Conservation (phyloP, 1,140 invertebrate species). For the Drosophila sechellia region DNA sequence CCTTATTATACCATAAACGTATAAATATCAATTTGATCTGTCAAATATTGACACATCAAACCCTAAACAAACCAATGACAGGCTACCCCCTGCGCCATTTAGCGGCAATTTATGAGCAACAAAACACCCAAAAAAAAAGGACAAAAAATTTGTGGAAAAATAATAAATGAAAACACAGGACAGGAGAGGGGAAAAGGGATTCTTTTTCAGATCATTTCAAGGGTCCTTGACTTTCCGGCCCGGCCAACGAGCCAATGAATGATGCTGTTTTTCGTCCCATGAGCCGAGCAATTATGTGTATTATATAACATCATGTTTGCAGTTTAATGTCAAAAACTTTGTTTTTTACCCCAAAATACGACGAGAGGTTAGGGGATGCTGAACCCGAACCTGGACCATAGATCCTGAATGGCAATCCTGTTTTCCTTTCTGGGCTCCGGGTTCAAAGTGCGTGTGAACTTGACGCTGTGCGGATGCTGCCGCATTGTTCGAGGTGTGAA, state of each 20-base stretch:
- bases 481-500: conserved; percentile 74
- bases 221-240: conserved; percentile 76
- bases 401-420: conserved; percentile 28
- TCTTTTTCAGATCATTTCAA: conserved; percentile 75
- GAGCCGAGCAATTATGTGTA: conserved; percentile 73
- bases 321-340: conserved; percentile 77
- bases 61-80: conserved; percentile 83
- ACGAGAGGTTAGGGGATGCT: conserved; percentile 69
- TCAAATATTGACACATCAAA: conserved; percentile 84
- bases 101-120: conserved; percentile 81
- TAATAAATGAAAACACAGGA: conserved; percentile 71
- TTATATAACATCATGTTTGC: conserved; percentile 76
- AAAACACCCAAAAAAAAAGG: conserved; percentile 75
- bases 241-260: conserved; percentile 69
- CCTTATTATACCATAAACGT: conserved; percentile 64
- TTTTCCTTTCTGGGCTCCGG: conserved; percentile 25
- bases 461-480: conserved; percentile 59
- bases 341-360: conserved; percentile 80
- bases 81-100: conserved; percentile 54
- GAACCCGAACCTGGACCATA: conserved; percentile 9
- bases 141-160: conserved; percentile 67
- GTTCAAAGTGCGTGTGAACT: conserved; percentile 83
- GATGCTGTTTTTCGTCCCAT: conserved; percentile 54
- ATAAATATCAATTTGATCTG: conserved; percentile 83
- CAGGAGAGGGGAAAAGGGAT: conserved; percentile 50